Conservation (phyloP, 2,888 invertebrate genomes). For the Erebia palarica region DNA sequence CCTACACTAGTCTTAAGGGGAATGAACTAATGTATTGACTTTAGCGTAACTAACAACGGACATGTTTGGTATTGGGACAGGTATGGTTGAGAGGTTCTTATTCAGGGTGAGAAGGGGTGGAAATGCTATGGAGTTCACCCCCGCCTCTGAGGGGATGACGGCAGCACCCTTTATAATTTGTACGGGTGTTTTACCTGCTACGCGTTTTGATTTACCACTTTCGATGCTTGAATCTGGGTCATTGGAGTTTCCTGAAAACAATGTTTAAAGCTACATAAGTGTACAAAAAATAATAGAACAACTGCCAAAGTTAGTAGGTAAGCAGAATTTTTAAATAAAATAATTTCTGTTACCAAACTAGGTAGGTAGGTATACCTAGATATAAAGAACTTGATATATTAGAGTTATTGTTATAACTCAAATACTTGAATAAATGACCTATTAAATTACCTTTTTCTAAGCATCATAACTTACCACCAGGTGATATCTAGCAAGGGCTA, state of each 20-base stretch:
- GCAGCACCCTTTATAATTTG: slow-evolving; percentile 58
- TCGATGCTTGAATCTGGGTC: slow-evolving; percentile 4
- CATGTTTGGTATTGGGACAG: slow-evolving; percentile 73
- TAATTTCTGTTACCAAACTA: too few species aligned
- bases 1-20: slow-evolving; percentile 27
- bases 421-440: too few species aligned
- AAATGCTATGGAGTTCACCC: slow-evolving; percentile 61
- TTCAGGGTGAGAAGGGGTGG: slow-evolving; percentile 64
- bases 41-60: slow-evolving; percentile 69
- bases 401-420: too few species aligned
- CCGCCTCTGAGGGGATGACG: slow-evolving; percentile 58
- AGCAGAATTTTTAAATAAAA: too few species aligned
- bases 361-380: too few species aligned
- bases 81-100: slow-evolving; percentile 63
- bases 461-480: too few species aligned
- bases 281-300: too few species aligned
- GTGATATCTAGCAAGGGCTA: too few species aligned
- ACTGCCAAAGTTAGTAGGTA: too few species aligned
- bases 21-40: slow-evolving; percentile 59
- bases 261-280: neutral
- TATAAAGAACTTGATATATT: too few species aligned
- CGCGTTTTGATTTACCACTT: slow-evolving; percentile 45
- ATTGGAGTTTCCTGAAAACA: slow-evolving; percentile 25
- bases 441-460: too few species aligned
- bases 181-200: slow-evolving; percentile 45